Evolutionary conservation across 2,113 vertebrate genomes (phyloP).

Genomic region (Oryzias celebensis): DNA sequence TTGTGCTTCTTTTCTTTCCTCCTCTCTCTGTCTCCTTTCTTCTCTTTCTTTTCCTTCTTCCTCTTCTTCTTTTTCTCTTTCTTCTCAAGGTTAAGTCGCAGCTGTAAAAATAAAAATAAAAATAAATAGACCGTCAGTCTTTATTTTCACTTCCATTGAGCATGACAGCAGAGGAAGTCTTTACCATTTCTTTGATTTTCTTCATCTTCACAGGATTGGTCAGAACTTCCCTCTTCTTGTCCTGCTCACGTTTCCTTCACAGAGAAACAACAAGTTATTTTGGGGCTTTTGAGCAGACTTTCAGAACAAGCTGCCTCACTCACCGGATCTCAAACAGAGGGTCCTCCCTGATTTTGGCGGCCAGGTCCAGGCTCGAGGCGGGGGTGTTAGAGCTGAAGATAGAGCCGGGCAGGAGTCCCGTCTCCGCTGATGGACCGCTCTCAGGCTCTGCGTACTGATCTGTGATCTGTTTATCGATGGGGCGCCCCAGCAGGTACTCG

Average conservation of each 20-base stretch:
- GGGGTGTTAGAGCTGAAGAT: slow-evolving; percentile 83
- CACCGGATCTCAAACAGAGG: slow-evolving; percentile 94
- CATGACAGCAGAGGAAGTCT: no score
- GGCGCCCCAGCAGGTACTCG: slow-evolving; percentile 91
- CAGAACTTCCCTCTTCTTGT: slow-evolving; percentile 92
- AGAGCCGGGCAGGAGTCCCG: slow-evolving; percentile 90
- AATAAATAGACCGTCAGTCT: neutral
- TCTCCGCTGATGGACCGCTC: slow-evolving; percentile 83
- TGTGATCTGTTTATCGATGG: slow-evolving; percentile 92
- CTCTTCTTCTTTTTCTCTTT: slow-evolving; percentile 82
- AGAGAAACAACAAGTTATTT: neutral
- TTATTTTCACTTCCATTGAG: no score
- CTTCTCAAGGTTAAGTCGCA: slow-evolving; percentile 89
- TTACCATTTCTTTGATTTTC: slow-evolving; percentile 93
- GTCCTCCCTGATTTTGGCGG: slow-evolving; percentile 95
- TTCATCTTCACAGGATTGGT: slow-evolving; percentile 99
- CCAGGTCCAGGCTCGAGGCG: slow-evolving; percentile 88
- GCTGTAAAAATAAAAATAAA: slow-evolving; percentile 62
- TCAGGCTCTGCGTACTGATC: slow-evolving; percentile 87
- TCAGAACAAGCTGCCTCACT: neutral
- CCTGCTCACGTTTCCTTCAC: slow-evolving; percentile 90
- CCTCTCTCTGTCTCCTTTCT: slow-evolving; percentile 80
- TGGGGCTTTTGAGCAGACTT: neutral
- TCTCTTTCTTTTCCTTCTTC: slow-evolving; percentile 83
- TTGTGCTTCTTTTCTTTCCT: slow-evolving; percentile 84